Percentiles rank a stretch among this genome's conserved stretches.
phyloP scores from a whole-genome alignment of 1,140 invertebrate genomes.

The Drosophila pallidifrons region DNA sequence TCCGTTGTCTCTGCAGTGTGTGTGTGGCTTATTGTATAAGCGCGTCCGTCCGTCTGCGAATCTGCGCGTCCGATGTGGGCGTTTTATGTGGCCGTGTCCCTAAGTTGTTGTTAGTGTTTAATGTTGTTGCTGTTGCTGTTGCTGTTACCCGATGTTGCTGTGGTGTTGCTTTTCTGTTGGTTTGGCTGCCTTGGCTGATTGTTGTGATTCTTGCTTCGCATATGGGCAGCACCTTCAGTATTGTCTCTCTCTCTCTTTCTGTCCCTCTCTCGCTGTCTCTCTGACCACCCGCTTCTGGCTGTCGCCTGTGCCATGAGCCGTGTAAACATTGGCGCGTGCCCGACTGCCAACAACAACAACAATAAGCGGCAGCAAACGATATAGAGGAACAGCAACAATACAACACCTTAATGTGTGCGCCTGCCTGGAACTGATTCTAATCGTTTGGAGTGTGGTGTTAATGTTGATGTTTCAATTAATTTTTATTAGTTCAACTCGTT shows the following conservation, averaged over 20 bases:
- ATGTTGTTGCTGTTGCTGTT: constrained; percentile 35
- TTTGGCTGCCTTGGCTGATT: constrained; percentile 65
- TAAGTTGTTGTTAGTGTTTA: constrained; percentile 48
- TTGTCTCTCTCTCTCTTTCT: too few species aligned
- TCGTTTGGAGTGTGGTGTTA: constrained; percentile 73
- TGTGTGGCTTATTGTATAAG: constrained; percentile 76
- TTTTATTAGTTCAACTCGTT: constrained; percentile 75
- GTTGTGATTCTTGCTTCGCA: constrained; percentile 78
- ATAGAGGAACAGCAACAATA: constrained; percentile 46
- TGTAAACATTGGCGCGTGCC: constrained; percentile 83
- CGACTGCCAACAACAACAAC: constrained; percentile 55
- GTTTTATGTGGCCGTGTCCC: constrained; percentile 67
- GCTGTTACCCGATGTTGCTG: constrained; percentile 46
- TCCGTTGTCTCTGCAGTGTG: constrained; percentile 48
- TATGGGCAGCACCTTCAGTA: constrained; percentile 54
- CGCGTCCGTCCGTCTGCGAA: constrained; percentile 47
- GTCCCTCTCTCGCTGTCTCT: too few species aligned
- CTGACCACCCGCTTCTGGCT: constrained; percentile 17
- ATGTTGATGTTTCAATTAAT: constrained; percentile 82
- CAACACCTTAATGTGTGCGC: constrained; percentile 78
- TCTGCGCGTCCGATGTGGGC: constrained; percentile 66
- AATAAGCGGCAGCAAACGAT: constrained; percentile 40
- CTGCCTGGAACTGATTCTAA: constrained; percentile 82
- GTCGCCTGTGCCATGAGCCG: constrained; percentile 73
- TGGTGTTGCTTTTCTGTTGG: constrained; percentile 61